phyloP scores from a whole-genome alignment of 2,797 vertebrate species.

The Ctenopoma kingsleyae region DNA sequence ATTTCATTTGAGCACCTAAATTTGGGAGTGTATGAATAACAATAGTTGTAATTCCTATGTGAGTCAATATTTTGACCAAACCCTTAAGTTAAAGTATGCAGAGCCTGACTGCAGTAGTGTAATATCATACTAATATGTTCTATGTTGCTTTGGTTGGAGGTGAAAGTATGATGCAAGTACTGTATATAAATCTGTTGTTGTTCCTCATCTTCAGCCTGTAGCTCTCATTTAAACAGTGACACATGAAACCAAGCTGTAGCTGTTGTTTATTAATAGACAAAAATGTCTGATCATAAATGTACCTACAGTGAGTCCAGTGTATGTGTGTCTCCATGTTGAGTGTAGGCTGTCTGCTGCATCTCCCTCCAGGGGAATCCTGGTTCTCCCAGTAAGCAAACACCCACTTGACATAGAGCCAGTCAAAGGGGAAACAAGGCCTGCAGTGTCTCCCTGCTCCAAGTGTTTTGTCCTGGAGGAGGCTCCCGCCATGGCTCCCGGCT shows the following conservation, averaged over 20 bases:
- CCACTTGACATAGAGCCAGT: constrained; percentile 74
- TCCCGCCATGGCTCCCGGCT: constrained; percentile 63
- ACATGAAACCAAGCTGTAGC: not conserved
- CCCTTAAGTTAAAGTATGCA: no score
- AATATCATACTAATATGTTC: no score
- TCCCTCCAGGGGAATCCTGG: constrained; percentile 60
- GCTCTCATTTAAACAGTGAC: not conserved
- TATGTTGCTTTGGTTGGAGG: not conserved
- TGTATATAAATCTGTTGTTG: not conserved
- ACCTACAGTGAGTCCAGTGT: constrained; percentile 22
- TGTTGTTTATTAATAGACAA: not conserved
- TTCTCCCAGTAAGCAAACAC: constrained; percentile 80
- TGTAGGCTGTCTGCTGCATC: constrained; percentile 45
- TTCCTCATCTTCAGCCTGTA: not conserved
- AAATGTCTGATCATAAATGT: constrained; percentile 8
- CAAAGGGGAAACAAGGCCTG: constrained; percentile 75
- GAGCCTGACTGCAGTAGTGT: no score
- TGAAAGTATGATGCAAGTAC: not conserved
- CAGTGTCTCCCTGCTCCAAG: constrained; percentile 75
- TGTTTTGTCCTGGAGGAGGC: constrained; percentile 77
- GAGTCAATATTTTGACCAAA: no score
- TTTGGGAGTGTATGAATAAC: no score
- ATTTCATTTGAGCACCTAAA: no score
- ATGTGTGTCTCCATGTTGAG: constrained; percentile 25
- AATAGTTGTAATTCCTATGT: no score